Percentiles rank a stretch among this genome's conserved stretches.
Evolutionary conservation across 2,888 invertebrate genomes (phyloP).

Genomic region (Hypselothyrea guttata): DNA sequence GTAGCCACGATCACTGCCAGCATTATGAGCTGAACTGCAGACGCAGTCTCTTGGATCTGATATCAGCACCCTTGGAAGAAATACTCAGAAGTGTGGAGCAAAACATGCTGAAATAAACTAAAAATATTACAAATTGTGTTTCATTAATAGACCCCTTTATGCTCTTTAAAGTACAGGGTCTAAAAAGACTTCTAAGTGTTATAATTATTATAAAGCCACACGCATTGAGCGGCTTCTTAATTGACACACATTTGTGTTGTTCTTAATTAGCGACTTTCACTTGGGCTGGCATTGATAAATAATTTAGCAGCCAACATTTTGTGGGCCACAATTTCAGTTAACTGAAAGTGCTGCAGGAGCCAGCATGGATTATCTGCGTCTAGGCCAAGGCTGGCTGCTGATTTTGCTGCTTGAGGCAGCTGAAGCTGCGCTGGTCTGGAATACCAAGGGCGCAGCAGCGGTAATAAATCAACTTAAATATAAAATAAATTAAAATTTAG

Average conservation of each 20-base stretch:
- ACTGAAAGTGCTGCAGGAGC: neutral
- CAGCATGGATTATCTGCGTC: neutral
- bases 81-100: slow-evolving; percentile 55
- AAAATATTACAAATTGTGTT: too few species aligned
- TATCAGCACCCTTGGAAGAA: slow-evolving; percentile 74
- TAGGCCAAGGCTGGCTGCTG: neutral
- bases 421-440: slow-evolving; percentile 48
- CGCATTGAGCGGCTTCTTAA: neutral
- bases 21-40: slow-evolving; percentile 63
- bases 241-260: slow-evolving; percentile 28
- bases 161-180: too few species aligned
- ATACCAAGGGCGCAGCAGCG: slow-evolving; percentile 47
- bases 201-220: neutral
- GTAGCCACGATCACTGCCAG: slow-evolving; percentile 66
- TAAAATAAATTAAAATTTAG: too few species aligned
- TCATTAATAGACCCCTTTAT: too few species aligned
- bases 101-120: slow-evolving; percentile 40
- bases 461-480: slow-evolving; percentile 24
- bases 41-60: slow-evolving; percentile 73
- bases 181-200: too few species aligned
- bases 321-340: slow-evolving; percentile 24
- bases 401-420: neutral
- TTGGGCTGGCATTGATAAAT: slow-evolving; percentile 5
- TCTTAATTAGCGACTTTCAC: slow-evolving; percentile 66
- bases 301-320: neutral